Evolutionary conservation across 2,888 invertebrate genomes (phyloP).

Genomic region (Leucophenga montana): DNA sequence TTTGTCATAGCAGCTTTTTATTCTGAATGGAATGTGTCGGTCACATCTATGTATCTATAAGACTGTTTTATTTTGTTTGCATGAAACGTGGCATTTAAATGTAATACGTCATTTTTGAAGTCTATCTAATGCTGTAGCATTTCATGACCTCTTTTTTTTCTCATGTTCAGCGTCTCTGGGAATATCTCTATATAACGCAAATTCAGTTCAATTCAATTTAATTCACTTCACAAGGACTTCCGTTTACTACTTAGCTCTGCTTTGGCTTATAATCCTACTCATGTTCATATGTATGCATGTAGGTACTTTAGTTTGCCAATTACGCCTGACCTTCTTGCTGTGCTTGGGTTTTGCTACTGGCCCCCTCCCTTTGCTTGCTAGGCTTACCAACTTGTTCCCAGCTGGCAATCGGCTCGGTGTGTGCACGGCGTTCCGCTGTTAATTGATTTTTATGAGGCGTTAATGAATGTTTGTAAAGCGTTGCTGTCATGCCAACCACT

Average conservation of each 20-base stretch:
- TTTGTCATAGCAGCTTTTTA: constrained; percentile 10
- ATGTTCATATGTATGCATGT: too few relatives aligned
- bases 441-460: constrained; percentile 55
- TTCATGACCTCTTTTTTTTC: not conserved
- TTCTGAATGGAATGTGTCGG: not conserved
- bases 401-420: not conserved
- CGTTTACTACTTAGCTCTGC: too few relatives aligned
- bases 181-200: too few relatives aligned
- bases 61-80: constrained; percentile 23
- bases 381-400: not conserved
- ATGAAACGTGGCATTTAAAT: constrained; percentile 59
- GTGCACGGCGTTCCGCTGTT: constrained; percentile 20
- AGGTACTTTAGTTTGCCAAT: too few relatives aligned
- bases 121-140: constrained; percentile 8
- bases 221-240: too few relatives aligned
- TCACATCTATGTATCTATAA: not conserved
- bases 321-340: too few relatives aligned
- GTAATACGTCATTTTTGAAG: constrained; percentile 58
- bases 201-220: too few relatives aligned
- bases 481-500: constrained; percentile 24
- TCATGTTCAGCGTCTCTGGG: too few relatives aligned
- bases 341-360: too few relatives aligned
- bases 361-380: not conserved
- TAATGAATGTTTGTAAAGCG: constrained; percentile 48
- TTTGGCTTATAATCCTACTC: too few relatives aligned